These are phyloP conservation scores for Drosophila insularis DNA, from an alignment of 1,140 invertebrate species.

Conservation along the genomic window DNA sequence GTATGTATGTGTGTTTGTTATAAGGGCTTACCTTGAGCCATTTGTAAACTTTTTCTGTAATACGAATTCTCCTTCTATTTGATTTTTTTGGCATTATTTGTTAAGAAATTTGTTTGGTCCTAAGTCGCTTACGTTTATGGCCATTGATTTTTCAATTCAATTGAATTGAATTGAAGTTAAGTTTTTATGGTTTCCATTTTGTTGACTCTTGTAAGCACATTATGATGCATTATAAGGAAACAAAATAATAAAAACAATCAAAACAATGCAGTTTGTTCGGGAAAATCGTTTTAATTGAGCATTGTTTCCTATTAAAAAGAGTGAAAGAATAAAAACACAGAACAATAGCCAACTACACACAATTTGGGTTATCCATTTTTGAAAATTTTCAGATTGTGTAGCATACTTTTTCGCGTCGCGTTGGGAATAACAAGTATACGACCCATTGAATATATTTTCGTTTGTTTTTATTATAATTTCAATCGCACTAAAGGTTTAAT, in stretches of 20 bases:
- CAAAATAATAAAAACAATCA: neutral
- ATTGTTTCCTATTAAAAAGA: neutral
- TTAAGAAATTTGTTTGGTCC: neutral
- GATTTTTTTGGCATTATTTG: neutral
- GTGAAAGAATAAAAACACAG: neutral
- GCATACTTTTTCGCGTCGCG: neutral
- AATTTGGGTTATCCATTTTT: neutral
- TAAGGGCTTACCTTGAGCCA: slow-evolving; percentile 1
- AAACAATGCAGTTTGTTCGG: slow-evolving; percentile 2
- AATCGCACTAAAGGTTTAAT: neutral
- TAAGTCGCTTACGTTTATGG: slow-evolving; percentile 8
- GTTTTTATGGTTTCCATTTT: neutral
- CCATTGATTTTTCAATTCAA: slow-evolving; percentile 6
- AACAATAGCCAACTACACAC: neutral
- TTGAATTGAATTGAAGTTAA: neutral
- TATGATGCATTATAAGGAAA: neutral
- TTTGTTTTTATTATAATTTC: neutral
- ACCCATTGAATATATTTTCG: neutral
- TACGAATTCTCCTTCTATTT: neutral
- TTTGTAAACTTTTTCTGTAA: neutral
- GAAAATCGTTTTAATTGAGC: neutral
- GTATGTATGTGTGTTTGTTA: neutral
- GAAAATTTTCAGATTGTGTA: neutral
- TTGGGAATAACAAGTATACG: neutral
- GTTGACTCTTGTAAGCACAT: slow-evolving; percentile 1